These are phyloP conservation scores for Drosophila hamatofila DNA, from an alignment of 2,888 invertebrate species.

Conservation along the genomic window DNA sequence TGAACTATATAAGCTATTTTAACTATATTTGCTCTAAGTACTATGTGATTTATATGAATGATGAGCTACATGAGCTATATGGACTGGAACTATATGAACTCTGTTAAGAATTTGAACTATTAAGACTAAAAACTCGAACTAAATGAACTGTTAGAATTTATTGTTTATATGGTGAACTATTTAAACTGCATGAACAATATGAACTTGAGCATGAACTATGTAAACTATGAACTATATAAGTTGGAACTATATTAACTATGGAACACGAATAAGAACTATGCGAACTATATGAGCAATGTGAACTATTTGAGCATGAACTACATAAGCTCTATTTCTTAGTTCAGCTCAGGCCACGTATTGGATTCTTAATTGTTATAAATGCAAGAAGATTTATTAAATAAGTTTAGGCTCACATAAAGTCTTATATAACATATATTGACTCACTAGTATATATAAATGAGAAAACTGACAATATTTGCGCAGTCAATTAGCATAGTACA, in stretches of 20 bases:
- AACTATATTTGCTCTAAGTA: too few relatives aligned
- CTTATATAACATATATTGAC: neutral
- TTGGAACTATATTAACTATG: neutral
- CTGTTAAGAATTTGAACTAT: too few relatives aligned
- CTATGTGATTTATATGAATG: too few relatives aligned
- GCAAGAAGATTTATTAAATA: neutral
- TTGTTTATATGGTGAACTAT: too few relatives aligned
- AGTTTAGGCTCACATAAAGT: neutral
- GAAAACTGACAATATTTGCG: neutral
- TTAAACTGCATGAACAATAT: too few relatives aligned
- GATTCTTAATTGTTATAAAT: neutral
- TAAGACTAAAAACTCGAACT: too few relatives aligned
- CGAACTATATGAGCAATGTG: neutral
- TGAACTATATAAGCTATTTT: too few relatives aligned
- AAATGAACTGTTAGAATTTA: too few relatives aligned
- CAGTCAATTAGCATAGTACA: neutral
- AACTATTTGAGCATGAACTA: neutral
- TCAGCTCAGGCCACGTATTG: neutral
- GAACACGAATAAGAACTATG: neutral
- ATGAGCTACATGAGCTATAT: neutral
- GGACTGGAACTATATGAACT: neutral
- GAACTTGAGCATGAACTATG: neutral
- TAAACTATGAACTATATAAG: neutral
- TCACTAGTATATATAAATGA: neutral
- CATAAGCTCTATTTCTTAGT: neutral